These are phyloP conservation scores for Nysson spinosus DNA, from an alignment of 2,888 invertebrate species.

Conservation along the genomic window DNA sequence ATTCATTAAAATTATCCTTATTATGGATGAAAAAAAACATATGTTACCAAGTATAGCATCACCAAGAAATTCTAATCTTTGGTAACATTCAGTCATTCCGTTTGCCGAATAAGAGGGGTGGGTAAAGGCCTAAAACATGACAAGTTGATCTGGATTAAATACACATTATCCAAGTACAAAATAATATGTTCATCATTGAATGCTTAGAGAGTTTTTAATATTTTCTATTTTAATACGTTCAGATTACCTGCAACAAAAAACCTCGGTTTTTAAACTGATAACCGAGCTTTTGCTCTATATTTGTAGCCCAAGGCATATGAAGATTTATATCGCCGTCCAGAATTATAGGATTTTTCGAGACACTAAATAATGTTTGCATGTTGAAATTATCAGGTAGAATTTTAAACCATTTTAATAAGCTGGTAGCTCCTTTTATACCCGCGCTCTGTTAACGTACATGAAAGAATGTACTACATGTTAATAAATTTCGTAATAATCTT, in stretches of 20 bases:
- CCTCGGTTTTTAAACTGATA: constrained; percentile 90
- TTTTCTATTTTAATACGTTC: no score
- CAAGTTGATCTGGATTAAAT: no score
- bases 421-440: constrained; percentile 79
- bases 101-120: constrained; percentile 93
- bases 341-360: constrained; percentile 40
- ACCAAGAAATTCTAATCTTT: constrained; percentile 73
- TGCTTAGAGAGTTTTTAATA: no score
- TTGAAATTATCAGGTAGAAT: constrained; percentile 79
- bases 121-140: constrained; percentile 86
- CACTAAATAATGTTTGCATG: constrained; percentile 68
- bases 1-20: background rate
- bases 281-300: constrained; percentile 82
- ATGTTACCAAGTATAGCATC: constrained; percentile 51
- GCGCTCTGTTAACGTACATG: constrained; percentile 78
- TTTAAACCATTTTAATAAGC: constrained; percentile 83
- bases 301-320: constrained; percentile 74
- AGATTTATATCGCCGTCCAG: constrained; percentile 58
- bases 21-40: background rate
- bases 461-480: no score
- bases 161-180: background rate
- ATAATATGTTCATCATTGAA: background rate
- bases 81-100: constrained; percentile 91
- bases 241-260: constrained; percentile 89
- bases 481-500: background rate